phyloP scores from a whole-genome alignment of 2,888 invertebrate genomes.

The Mythimna pallens region DNA sequence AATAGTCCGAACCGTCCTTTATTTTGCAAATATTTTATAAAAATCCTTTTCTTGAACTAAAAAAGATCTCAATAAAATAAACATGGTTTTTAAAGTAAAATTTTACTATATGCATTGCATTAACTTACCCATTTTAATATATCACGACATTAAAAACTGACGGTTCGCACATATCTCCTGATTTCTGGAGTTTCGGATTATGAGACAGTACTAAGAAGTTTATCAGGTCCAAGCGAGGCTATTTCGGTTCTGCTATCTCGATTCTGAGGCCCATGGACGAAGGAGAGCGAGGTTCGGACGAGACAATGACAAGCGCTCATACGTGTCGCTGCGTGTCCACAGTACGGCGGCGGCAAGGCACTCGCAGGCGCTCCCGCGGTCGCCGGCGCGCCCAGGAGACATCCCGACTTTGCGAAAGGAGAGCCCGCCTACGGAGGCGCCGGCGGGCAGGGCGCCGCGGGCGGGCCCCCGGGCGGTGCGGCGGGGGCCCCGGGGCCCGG shows the following conservation, averaged over 20 bases:
- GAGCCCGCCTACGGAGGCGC: conserved; percentile 67
- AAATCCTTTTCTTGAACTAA: not conserved
- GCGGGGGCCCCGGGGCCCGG: conserved; percentile 60
- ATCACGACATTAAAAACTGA: conserved; percentile 9
- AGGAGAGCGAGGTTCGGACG: conserved; percentile 33
- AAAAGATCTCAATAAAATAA: not conserved
- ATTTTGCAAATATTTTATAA: not conserved
- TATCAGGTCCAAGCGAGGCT: not conserved
- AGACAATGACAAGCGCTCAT: conserved; percentile 16
- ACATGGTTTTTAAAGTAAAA: not conserved
- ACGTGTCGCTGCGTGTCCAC: conserved; percentile 59
- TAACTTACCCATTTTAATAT: not conserved
- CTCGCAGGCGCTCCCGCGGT: conserved; percentile 92
- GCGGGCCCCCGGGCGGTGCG: conserved; percentile 62
- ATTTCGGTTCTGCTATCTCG: not conserved
- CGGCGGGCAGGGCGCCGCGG: conserved; percentile 56
- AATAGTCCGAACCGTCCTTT: conserved; percentile 37
- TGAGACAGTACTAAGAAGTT: not conserved
- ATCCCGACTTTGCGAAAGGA: conserved; percentile 79
- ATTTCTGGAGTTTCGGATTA: conserved; percentile 6
- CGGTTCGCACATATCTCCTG: conserved; percentile 18
- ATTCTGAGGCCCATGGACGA: not conserved
- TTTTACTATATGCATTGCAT: no score
- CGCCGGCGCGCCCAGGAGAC: conserved; percentile 73
- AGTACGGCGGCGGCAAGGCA: conserved; percentile 88